A percentile compares a stretch with the other conserved stretches of the same genome.
These are phyloP conservation scores for Todus mexicanus DNA, from an alignment of 2,797 vertebrate species.

Conservation along the genomic window DNA sequence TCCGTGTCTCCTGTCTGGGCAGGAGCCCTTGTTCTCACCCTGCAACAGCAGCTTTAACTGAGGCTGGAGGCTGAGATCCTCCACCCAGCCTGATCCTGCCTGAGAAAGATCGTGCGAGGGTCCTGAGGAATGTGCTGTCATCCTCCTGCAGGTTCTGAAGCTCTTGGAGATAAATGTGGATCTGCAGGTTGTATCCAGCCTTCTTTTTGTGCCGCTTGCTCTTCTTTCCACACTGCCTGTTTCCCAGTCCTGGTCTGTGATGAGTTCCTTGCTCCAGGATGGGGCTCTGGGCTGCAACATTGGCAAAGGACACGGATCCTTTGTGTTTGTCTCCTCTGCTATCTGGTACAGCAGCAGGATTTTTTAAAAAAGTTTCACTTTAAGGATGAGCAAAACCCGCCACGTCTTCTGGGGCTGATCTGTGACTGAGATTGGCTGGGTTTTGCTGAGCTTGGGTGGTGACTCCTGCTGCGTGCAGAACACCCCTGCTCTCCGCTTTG, in stretches of 20 bases:
- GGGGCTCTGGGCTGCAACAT: neutral
- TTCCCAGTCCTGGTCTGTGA: neutral
- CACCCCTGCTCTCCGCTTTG: rapidly evolving
- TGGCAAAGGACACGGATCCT: rapidly evolving
- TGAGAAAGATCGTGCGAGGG: rapidly evolving
- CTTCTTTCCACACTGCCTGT: rapidly evolving
- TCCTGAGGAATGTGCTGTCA: neutral
- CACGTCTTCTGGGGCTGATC: rapidly evolving
- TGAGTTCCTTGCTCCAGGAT: rapidly evolving
- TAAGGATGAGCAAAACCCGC: neutral
- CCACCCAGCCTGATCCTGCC: neutral
- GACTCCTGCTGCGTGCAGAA: rapidly evolving
- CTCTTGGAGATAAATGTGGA: rapidly evolving
- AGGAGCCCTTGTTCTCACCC: neutral
- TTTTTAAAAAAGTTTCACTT: rapidly evolving
- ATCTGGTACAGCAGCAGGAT: neutral
- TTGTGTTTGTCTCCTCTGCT: neutral
- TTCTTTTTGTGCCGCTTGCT: rapidly evolving
- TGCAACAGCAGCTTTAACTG: rapidly evolving
- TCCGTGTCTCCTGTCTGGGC: rapidly evolving
- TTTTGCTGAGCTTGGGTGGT: rapidly evolving
- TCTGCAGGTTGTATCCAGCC: neutral
- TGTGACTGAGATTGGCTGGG: rapidly evolving
- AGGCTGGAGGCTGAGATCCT: neutral
- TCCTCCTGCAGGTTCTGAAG: neutral